These are phyloP conservation scores for Latrodectus hesperus DNA, from an alignment of 2,888 invertebrate species.

Conservation along the genomic window DNA sequence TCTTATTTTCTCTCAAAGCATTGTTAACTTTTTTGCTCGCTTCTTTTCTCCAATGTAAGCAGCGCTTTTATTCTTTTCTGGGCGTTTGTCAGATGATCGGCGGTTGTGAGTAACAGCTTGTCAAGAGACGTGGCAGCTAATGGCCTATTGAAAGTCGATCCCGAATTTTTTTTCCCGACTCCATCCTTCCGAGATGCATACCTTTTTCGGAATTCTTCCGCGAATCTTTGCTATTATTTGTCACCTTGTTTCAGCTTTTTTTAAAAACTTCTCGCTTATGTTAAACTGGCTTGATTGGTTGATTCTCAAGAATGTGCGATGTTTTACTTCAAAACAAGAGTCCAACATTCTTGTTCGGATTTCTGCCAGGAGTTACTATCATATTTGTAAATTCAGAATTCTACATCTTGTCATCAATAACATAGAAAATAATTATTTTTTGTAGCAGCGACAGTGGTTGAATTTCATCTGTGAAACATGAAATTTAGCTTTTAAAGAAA, in stretches of 20 bases:
- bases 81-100: conserved; percentile 48
- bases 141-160: conserved; percentile 66
- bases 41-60: neutral
- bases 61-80: conserved; percentile 44
- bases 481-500: too few species aligned
- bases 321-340: too few species aligned
- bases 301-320: too few species aligned
- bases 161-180: conserved; percentile 28
- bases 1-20: conserved; percentile 48
- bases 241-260: conserved; percentile 33
- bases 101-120: conserved; percentile 64
- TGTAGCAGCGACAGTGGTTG: too few species aligned
- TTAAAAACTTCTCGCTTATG: neutral
- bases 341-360: too few species aligned
- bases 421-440: too few species aligned
- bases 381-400: too few species aligned
- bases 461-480: too few species aligned
- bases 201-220: neutral
- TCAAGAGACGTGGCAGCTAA: conserved; percentile 48
- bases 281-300: too few species aligned
- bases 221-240: conserved; percentile 36
- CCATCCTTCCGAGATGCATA: neutral
- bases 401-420: too few species aligned
- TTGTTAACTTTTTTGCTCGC: conserved; percentile 41
- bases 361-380: too few species aligned